Conservation (phyloP, 2,797 vertebrate genomes). For the Luscinia megarhynchos region DNA sequence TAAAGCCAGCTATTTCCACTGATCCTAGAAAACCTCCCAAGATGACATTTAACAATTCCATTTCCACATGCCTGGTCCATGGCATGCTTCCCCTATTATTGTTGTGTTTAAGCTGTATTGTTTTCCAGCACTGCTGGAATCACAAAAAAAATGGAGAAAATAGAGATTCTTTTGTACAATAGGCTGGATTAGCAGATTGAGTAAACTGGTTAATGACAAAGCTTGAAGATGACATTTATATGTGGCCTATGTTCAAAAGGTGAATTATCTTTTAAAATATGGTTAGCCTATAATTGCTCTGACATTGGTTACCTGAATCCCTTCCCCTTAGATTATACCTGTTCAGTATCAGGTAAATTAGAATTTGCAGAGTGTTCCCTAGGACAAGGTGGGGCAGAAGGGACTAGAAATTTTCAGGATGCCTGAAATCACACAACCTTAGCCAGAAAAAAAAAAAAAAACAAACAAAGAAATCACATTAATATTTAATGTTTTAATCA, state of each 20-base stretch:
- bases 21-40: not conserved
- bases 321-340: not conserved
- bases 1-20: not conserved
- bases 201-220: not conserved
- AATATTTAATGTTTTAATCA: not conserved
- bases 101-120: not conserved
- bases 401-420: not conserved
- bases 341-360: not conserved
- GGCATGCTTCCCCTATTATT: not conserved
- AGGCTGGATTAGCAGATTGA: not conserved
- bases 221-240: not conserved
- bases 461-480: not conserved
- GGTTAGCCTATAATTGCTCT: not conserved
- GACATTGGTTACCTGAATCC: not conserved
- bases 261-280: not conserved
- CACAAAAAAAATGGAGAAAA: not conserved
- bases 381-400: not conserved
- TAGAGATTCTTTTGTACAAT: not conserved
- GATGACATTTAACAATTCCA: not conserved
- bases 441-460: not conserved
- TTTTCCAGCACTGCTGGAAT: not conserved
- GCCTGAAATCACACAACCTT: not conserved
- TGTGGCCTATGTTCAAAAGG: not conserved
- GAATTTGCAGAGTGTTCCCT: not conserved
- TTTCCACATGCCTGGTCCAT: not conserved